Evolutionary conservation across 2,888 invertebrate genomes (phyloP), one percentile per base, ranked within the genome.

Genomic region (Drosophila eohydei): DNA sequence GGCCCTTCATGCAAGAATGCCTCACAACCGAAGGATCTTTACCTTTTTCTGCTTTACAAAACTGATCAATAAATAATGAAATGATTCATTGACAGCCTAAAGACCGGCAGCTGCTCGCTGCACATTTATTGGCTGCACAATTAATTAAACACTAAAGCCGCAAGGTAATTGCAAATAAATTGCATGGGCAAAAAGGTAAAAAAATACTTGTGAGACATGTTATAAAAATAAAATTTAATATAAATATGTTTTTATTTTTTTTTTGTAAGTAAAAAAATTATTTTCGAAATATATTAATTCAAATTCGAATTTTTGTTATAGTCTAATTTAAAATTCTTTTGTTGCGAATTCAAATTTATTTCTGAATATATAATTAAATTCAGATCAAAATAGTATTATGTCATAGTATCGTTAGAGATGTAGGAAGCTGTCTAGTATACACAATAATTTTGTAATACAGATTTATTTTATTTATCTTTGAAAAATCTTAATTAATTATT

Each of bases 1-100:
- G 48, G 68, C 81, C 84, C 83, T 84, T 84, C 88, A 88, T 80
- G 88, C 88, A 80, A 88, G 85, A 84, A 85, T 82, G 88, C 71
- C 5, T 43, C 26, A 1, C 8, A 7, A 26, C 44, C 71, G 88
- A 82, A 82, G 85, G 83, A 88, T 58, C 43, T 41, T 51, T n/a
- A 4, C 32, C 32, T 38, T 12, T 36, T 30, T 30, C 7, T 11
- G 38, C 38, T 54, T 38, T 12, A 14, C 40, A 21, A 21, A 28
- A 11, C 40, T 32, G 21, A 58, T 38, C 28, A 36, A 51, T 34
- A 21, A 60, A 34, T 21, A 21, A 40, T 30, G 43, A 11, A 32
- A 28, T 65, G 48, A 64, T 69, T 71, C 41, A 61, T 55, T 48
- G 44, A 41, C n/a, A 44, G 32, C 32, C 48, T 12, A 26, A 61